Evolutionary conservation across 2,797 vertebrate genomes (phyloP), one percentile per base, ranked within the genome.

Genomic region (Hydrophis major): DNA sequence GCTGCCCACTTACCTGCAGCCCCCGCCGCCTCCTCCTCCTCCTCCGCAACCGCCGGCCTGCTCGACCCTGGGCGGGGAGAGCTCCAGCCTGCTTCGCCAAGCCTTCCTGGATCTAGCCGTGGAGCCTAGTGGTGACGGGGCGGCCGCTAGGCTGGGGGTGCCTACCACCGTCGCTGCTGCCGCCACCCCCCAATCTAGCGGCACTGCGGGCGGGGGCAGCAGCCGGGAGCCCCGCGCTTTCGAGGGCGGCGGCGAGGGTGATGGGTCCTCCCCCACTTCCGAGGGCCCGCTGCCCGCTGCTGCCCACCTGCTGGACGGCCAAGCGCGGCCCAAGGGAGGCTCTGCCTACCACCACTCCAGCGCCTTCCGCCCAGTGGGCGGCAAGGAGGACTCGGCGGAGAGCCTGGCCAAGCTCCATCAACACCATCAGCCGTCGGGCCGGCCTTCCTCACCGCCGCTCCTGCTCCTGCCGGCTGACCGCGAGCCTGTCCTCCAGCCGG

Each of bases 1-100:
- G 2, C 3, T 99, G n/a, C 99, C 99, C 89, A 99, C 99, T n/a
- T 99, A 99, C 94, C 98, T 99, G 53, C 99, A 99, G 96, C 99
- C 99, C 1, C 99, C 99, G 90, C 99, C 96, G 95, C 99, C 98
- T 90, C 99, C 98, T 0, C 98, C 98, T 89, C 99, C 98, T 0
- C 98, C 98, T 89, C 99, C 96, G 95, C 99, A 98, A 95, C 98
- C 98, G 0, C 97, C 98, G 95, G 98, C 98, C 91, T 98, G 97
- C 69, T 97, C 97, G 92, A 96, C 98, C 0, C 7, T 96, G 10
- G 90, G 92, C 0, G 1, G 96, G 94, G 61, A 93, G 94, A 20
- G 97, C 94, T 50, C 96, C 92, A 61, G 96, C 88, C 2, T 97
- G 87, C 95, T 98, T 22, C 97, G 98, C 47, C 99, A 99, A 97